Base-by-base conservation (phyloP, 2,888 invertebrate genomes). In the Arctia plantaginis region DNA sequence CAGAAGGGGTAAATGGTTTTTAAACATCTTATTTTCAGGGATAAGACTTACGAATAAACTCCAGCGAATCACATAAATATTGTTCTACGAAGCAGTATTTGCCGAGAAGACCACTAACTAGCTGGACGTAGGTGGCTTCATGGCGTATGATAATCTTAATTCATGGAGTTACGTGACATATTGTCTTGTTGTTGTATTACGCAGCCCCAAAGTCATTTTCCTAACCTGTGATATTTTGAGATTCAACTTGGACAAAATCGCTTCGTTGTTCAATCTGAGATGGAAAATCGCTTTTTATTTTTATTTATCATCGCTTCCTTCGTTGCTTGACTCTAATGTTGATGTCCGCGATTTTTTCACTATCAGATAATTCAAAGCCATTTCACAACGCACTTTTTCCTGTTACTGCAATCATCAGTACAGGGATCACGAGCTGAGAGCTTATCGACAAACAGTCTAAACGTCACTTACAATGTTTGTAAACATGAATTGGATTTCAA, bases 331-430 rank as follows among this genome's bases (percentile, higher is more conserved):
- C 70, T 44, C 72, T 75, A 82, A 78, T 69, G 78, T 69, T 70
- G 71, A 41, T 78, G 73, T 79, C 77, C 81, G 75, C 79, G 79
- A 39, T 4, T 78, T 88, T 88, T 89, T 90, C 87, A 86, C 85
- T 81, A 88, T 86, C 87, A 83, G 86, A 86, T 83, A 84, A 84
- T 84, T 82, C 77, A 82, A 82, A 71, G 84, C 85, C 85, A 87
- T 88, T 88, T 81, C 84, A 80, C 81, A 80, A 84, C 84, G 82
- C 85, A 84, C 82, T 89, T 90, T 88, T 87, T 86, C 82, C 78
- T 83, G 78, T 82, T 80, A 72, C 71, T 65, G 65, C 75, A 71
- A 84, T 78, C 77, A 77, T 77, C 78, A 80, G 75, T 76, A 77
- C 66, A 74, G 65, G 72, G 79, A 71, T 70, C 35, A 64, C 62